Percentiles rank a stretch among this genome's conserved stretches.
Conservation (phyloP, 2,797 vertebrate genomes). For the Margarornis squamiger region DNA sequence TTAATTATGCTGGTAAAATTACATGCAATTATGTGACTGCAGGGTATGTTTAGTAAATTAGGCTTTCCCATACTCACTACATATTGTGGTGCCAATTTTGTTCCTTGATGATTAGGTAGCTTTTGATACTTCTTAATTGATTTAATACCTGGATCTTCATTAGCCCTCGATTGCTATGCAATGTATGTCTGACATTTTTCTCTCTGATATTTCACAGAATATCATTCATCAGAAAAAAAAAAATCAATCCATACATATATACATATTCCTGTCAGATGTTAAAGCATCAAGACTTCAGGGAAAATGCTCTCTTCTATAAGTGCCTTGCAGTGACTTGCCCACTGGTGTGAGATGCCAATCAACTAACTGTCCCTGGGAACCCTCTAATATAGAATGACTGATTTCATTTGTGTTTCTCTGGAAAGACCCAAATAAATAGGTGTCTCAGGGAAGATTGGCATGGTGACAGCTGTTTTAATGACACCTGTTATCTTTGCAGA, state of each 20-base stretch:
- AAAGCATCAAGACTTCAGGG: constrained; percentile 34
- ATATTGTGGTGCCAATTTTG: constrained; percentile 99
- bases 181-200: constrained; percentile 82
- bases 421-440: constrained; percentile 64
- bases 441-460: constrained; percentile 50
- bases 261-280: constrained; percentile 41
- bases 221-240: constrained; percentile 69
- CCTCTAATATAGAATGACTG: constrained; percentile 53
- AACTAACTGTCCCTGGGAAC: constrained; percentile 49
- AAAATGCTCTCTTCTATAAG: constrained; percentile 33
- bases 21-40: constrained; percentile 99
- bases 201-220: constrained; percentile 79
- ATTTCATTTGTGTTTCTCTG: constrained; percentile 71
- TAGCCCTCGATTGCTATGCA: constrained; percentile 84
- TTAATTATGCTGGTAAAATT: constrained; percentile 99
- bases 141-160: constrained; percentile 93
- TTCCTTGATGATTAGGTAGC: constrained; percentile 99
- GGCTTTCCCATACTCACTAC: constrained; percentile 98
- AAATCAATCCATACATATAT: constrained; percentile 1
- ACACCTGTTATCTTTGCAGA: constrained; percentile 44
- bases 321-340: constrained; percentile 37
- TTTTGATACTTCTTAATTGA: constrained; percentile 94
- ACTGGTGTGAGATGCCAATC: constrained; percentile 49
- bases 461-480: constrained; percentile 52
- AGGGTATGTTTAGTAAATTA: constrained; percentile 99